A percentile compares a stretch with the other conserved stretches of the same genome.
phyloP scores from a whole-genome alignment of 1,140 invertebrate genomes.

The Drosophila bocki region DNA sequence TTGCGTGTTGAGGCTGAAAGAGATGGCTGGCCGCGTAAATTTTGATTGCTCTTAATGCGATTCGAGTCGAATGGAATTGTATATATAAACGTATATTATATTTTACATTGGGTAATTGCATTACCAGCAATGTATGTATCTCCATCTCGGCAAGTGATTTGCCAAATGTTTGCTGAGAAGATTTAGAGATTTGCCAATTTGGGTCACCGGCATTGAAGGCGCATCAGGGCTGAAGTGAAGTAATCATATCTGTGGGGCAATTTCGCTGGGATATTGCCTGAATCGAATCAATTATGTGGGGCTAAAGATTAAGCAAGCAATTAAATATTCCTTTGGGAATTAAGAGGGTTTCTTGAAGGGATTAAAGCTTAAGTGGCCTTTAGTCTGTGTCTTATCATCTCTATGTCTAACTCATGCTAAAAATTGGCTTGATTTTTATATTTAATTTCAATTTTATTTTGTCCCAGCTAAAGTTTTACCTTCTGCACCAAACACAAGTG shows the following conservation, averaged over 20 bases:
- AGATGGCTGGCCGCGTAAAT: slow-evolving; percentile 55
- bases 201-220: slow-evolving; percentile 33
- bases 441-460: not conserved
- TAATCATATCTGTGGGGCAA: slow-evolving; percentile 32
- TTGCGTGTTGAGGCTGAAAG: slow-evolving; percentile 60
- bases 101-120: slow-evolving; percentile 63
- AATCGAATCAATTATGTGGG: slow-evolving; percentile 24
- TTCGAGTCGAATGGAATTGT: slow-evolving; percentile 48
- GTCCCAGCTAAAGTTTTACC: not conserved
- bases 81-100: slow-evolving; percentile 19
- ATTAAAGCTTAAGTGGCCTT: not conserved
- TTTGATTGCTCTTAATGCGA: slow-evolving; percentile 75
- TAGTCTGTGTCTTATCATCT: not conserved
- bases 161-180: slow-evolving; percentile 39
- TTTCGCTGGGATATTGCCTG: slow-evolving; percentile 1
- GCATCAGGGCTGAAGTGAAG: slow-evolving; percentile 28
- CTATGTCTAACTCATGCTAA: too few species aligned
- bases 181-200: slow-evolving; percentile 52
- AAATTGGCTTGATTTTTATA: not conserved
- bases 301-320: slow-evolving; percentile 4
- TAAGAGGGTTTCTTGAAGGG: too few species aligned
- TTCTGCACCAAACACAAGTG: not conserved
- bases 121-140: slow-evolving; percentile 27
- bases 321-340: slow-evolving; percentile 10
- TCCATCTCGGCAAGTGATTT: slow-evolving; percentile 43